A percentile compares a stretch with the other conserved stretches of the same genome.
phyloP scores from a whole-genome alignment of 2,888 invertebrate genomes.

The Catocala nupta region DNA sequence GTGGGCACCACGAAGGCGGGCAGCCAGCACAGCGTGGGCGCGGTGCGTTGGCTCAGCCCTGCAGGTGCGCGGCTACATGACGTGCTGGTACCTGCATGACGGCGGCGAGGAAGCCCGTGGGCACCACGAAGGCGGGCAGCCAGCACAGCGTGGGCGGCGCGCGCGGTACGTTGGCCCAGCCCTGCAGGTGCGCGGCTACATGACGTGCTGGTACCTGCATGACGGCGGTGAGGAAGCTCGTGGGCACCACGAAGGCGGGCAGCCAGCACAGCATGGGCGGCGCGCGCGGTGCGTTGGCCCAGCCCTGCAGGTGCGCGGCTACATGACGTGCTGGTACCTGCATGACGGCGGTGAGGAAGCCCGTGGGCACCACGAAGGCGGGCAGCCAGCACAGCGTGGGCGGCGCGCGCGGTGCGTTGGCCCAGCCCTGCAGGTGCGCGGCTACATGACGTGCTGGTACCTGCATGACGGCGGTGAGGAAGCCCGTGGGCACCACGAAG shows the following conservation, averaged over 20 bases:
- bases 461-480: constrained; percentile 96
- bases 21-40: constrained; percentile 93
- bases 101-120: constrained; percentile 96
- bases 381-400: constrained; percentile 95
- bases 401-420: constrained; percentile 89
- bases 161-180: constrained; percentile 92
- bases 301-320: constrained; percentile 89
- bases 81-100: constrained; percentile 90
- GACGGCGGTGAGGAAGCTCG: constrained; percentile 96
- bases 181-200: constrained; percentile 88
- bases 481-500: constrained; percentile 95
- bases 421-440: constrained; percentile 92
- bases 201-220: constrained; percentile 87
- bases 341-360: constrained; percentile 95
- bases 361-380: constrained; percentile 95
- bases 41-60: constrained; percentile 91
- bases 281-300: constrained; percentile 91
- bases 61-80: constrained; percentile 87
- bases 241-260: constrained; percentile 95
- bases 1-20: constrained; percentile 96
- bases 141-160: constrained; percentile 93
- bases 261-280: constrained; percentile 95
- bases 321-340: constrained; percentile 82
- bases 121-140: constrained; percentile 95
- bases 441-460: constrained; percentile 59